phyloP scores from a whole-genome alignment of 2,888 invertebrate genomes.

The Stictocephala bisonia region DNA sequence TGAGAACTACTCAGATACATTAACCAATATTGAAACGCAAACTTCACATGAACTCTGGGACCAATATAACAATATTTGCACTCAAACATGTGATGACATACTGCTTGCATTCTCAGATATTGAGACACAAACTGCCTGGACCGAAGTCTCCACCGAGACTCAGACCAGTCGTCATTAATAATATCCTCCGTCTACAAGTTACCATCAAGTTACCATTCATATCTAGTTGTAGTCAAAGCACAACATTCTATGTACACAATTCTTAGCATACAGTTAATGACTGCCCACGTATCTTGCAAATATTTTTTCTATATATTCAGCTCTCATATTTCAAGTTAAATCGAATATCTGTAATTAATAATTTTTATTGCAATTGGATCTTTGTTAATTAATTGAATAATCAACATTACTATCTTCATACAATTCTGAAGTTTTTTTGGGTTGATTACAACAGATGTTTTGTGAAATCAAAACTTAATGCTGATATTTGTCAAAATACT shows the following conservation, averaged over 20 bases:
- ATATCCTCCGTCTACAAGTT: slow-evolving; percentile 5
- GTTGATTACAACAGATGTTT: too few relatives aligned
- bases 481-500: too few relatives aligned
- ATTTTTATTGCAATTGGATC: too few relatives aligned
- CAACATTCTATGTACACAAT: slow-evolving; percentile 26
- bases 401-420: too few relatives aligned
- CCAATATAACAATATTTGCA: slow-evolving; percentile 67
- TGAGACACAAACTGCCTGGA: slow-evolving; percentile 74
- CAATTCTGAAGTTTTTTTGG: too few relatives aligned
- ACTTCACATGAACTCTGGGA: slow-evolving; percentile 63
- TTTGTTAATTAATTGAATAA: too few relatives aligned
- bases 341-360: too few relatives aligned
- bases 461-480: too few relatives aligned
- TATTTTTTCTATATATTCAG: too few relatives aligned
- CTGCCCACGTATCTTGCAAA: too few relatives aligned
- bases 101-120: slow-evolving; percentile 68
- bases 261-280: too few relatives aligned
- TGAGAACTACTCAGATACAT: slow-evolving; percentile 47
- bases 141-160: slow-evolving; percentile 70
- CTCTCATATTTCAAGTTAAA: too few relatives aligned
- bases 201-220: slow-evolving; percentile 34
- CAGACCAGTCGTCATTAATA: slow-evolving; percentile 65
- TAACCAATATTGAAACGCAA: slow-evolving; percentile 59
- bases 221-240: slow-evolving; percentile 27
- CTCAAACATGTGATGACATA: slow-evolving; percentile 70